Evolutionary conservation across 2,113 vertebrate species (phyloP), one percentile per base, ranked within the genome.

Genomic region (Vireo altiloquus): DNA sequence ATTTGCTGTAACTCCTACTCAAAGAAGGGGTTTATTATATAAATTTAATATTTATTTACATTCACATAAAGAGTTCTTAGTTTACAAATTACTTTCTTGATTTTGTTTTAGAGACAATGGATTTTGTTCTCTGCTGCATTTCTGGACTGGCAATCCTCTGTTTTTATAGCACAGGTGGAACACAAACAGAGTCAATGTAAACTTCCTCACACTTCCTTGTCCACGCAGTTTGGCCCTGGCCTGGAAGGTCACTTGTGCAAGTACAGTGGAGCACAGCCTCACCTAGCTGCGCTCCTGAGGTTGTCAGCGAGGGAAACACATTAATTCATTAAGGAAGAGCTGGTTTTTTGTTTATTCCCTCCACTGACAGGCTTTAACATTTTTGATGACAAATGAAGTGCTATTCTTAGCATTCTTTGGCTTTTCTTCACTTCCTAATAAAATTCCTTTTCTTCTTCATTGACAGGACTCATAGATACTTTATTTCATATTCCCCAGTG

Each of bases 391-490:
- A 84, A 82, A 37, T 5, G 13, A 69, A 83, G 30, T 23, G 47
- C 66, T 86, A 24, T 77, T 88, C 56, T 93, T 87, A 90, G 66
- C 19, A 6, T 50, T 74, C 42, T 85, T 78, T 37, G 30, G 28
- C 82, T 92, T 95, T 89, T 89, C 87, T 64, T 95, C 82, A 47
- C 79, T 88, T 83, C 33, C 23, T 90, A 63, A 87, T 94, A 37
- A 77, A 83, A 88, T 54, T 87, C 16, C 11, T 69, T 72, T 84
- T 76, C 31, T 63, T 33, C 53, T 92, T 82, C 37, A 37, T 63
- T 46, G 60, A 46, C n/a, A 77, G n/a, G 49, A 46, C 30, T 49
- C n/a, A 28, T 13, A 60, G 52, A 33, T 68, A 21, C 9, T 90
- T 89, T 69, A 56, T 88, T 90, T 93, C 49, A 8, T 61, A 47